A percentile compares a stretch with the other conserved stretches of the same genome.
phyloP scores from a whole-genome alignment of 2,113 vertebrate species.

The Xiphophorus hellerii region DNA sequence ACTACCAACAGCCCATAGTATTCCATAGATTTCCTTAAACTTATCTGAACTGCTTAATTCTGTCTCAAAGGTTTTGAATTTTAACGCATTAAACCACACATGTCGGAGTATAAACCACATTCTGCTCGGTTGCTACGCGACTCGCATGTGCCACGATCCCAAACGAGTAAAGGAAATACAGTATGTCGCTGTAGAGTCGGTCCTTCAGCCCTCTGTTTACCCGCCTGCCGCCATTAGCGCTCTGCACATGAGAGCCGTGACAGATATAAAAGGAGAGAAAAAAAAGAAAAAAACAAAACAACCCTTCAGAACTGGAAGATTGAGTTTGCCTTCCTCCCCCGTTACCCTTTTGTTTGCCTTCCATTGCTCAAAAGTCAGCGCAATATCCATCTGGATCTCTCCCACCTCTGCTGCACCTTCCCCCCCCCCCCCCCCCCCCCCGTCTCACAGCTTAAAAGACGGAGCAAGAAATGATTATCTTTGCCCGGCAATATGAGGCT shows the following conservation, averaged over 20 bases:
- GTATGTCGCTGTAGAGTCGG: conserved; percentile 23
- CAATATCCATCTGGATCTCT: conserved; percentile 67
- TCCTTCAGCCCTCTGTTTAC: conserved; percentile 51
- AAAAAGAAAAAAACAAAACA: neutral
- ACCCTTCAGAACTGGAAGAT: conserved; percentile 61
- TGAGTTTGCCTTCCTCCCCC: conserved; percentile 68
- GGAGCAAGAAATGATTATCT: conserved; percentile 82
- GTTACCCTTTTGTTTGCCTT: conserved; percentile 75
- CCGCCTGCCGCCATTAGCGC: conserved; percentile 50
- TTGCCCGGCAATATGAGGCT: conserved; percentile 81
- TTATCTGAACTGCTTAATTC: too few species aligned
- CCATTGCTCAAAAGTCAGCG: conserved; percentile 73
- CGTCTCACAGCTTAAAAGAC: conserved; percentile 73
- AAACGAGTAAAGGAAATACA: conserved; percentile 37
- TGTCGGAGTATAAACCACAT: too few species aligned
- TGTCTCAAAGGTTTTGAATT: neutral
- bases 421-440: conserved; percentile 35
- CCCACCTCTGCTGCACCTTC: conserved; percentile 61
- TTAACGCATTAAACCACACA: neutral
- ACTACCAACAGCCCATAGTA: too few species aligned
- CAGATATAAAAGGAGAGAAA: conserved; percentile 24
- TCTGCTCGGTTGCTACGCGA: conserved; percentile 20
- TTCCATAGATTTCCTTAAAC: too few species aligned
- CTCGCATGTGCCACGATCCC: conserved; percentile 32
- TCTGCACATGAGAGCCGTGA: conserved; percentile 44